Evolutionary conservation across 2,888 invertebrate genomes (phyloP).

Genomic region (Polydrusus tereticollis): DNA sequence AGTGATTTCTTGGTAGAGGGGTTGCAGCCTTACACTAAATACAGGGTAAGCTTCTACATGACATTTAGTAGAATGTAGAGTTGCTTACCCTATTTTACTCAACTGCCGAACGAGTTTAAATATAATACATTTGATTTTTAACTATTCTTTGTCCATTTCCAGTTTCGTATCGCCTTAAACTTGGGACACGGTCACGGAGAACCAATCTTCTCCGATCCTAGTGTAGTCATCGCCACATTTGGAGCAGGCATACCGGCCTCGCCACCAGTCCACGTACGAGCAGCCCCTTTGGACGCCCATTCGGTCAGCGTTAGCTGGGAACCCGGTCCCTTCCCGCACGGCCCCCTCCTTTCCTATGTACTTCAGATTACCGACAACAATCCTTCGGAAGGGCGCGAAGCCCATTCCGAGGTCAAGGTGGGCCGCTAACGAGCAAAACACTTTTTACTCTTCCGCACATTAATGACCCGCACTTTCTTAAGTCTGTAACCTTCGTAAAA

Average conservation of each 20-base stretch:
- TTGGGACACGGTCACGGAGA: constrained; percentile 71
- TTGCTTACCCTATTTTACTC: background rate
- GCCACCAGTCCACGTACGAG: constrained; percentile 80
- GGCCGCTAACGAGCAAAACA: constrained; percentile 46
- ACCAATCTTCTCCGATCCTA: constrained; percentile 79
- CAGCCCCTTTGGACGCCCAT: constrained; percentile 84
- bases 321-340: constrained; percentile 88
- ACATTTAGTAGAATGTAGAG: no score
- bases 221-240: constrained; percentile 81
- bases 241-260: constrained; percentile 83
- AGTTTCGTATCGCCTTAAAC: constrained; percentile 91
- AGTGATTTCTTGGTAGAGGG: constrained; percentile 79
- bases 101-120: background rate
- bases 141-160: constrained; percentile 50
- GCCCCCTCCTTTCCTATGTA: constrained; percentile 88
- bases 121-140: no score
- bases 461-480: no score
- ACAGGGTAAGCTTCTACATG: constrained; percentile 75
- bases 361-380: constrained; percentile 74
- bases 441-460: background rate
- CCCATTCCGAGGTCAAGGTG: constrained; percentile 66
- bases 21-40: constrained; percentile 89
- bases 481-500: no score
- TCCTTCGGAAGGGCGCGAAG: constrained; percentile 57
- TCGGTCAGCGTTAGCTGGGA: constrained; percentile 91